phyloP scores from a whole-genome alignment of 92 coral and sea anemone genomes.

The Heliopora coerulea region DNA sequence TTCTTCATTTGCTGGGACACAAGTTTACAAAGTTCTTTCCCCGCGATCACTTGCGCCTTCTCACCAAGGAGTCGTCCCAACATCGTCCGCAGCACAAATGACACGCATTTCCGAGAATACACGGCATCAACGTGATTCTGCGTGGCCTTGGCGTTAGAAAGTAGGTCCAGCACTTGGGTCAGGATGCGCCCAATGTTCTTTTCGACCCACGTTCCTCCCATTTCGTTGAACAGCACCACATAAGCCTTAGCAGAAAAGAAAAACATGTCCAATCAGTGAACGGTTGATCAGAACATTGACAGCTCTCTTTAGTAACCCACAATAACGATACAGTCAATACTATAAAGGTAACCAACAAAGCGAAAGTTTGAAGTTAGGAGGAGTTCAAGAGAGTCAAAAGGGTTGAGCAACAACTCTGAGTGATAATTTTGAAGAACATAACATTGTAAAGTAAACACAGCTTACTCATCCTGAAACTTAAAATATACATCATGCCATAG shows the following conservation, averaged over 20 bases:
- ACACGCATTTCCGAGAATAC: conserved; percentile 90
- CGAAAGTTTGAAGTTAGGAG: too few species aligned
- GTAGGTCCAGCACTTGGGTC: conserved; percentile 84
- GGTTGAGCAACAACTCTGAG: too few species aligned
- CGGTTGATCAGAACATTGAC: too few species aligned
- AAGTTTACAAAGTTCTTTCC: conserved; percentile 81
- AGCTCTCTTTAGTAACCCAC: too few species aligned
- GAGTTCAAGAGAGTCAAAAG: too few species aligned
- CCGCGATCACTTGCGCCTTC: conserved; percentile 95
- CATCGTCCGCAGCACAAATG: conserved; percentile 85
- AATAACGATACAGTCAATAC: too few species aligned
- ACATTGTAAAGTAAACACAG: too few species aligned
- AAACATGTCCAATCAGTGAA: neutral
- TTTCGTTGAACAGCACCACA: conserved; percentile 86
- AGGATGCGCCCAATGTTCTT: conserved; percentile 78
- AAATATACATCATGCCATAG: too few species aligned
- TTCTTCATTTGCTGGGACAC: conserved; percentile 87
- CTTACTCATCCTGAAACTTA: too few species aligned
- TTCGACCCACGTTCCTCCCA: conserved; percentile 97
- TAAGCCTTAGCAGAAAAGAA: conserved; percentile 62
- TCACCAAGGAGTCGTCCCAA: conserved; percentile 91
- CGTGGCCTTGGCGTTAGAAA: conserved; percentile 91
- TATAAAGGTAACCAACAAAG: too few species aligned
- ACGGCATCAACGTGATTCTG: conserved; percentile 99
- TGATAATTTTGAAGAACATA: too few species aligned